Percentiles rank a stretch among this genome's conserved stretches.
phyloP scores from a whole-genome alignment of 2,113 vertebrate species.

The Saguinus imperator region DNA sequence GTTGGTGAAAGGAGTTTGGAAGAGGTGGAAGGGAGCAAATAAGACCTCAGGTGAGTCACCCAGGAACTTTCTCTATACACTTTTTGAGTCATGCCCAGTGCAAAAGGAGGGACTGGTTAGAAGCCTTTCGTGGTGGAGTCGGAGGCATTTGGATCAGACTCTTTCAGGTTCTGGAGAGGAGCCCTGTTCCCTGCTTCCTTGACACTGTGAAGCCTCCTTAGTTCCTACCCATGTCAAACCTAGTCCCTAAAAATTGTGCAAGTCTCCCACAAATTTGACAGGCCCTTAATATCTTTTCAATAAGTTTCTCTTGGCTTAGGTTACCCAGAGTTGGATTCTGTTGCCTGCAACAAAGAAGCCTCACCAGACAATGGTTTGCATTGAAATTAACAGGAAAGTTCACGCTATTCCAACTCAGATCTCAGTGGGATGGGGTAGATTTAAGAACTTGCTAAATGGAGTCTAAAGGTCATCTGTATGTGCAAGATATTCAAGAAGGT shows the following conservation, averaged over 20 bases:
- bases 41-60: neutral
- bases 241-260: too few relatives aligned
- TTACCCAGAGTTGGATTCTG: neutral
- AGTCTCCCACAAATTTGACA: neutral
- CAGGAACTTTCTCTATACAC: neutral
- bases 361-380: neutral
- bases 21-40: neutral
- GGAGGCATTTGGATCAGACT: neutral
- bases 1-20: neutral
- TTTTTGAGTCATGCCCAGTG: neutral
- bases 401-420: neutral
- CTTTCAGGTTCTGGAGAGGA: neutral
- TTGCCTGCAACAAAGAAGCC: neutral
- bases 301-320: neutral
- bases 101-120: neutral
- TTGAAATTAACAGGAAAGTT: neutral
- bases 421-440: neutral
- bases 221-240: neutral
- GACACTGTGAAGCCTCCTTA: neutral
- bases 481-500: neutral
- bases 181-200: neutral
- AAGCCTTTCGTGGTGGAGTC: neutral
- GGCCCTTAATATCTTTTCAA: neutral
- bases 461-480: neutral
- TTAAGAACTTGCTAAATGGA: constrained; percentile 3